Evolutionary conservation across 92 coral and sea anemone genomes (phyloP), one percentile per base, ranked within the genome.

Genomic region (Hydrozoanthus gracilis): DNA sequence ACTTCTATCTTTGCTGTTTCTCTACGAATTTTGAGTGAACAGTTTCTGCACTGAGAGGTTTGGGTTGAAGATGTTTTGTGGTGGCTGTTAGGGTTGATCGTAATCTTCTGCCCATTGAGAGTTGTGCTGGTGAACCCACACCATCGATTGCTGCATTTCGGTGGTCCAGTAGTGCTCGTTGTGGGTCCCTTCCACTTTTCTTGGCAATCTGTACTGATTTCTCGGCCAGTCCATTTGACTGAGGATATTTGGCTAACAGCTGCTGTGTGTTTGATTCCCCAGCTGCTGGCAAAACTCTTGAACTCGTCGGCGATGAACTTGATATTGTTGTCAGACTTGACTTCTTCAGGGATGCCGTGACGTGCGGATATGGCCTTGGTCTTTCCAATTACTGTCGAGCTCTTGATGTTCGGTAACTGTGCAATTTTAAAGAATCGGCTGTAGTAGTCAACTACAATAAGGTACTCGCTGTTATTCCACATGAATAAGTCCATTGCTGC

Each of bases 201-300:
- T 88, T 88, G 74, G 44, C 87, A 5, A 71, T 88, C 51, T 72
- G 75, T 66, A 88, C 91, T 0, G 72, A 35, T 46, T 71, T 82
- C 18, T 88, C 83, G 13, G 87, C 83, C 18, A 88, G 64, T 16
- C 87, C 87, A 73, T 79, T 88, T 8, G 76, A 82, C 82, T 88
- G 73, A 17, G 90, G 87, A 55, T 73, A 88, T 44, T 45, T 56
- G 0, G 74, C 83, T 55, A 55, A 7, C 13, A 20, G 82, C 70
- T 5, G 78, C 82, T 2, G 27, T 80, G 47, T 87, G 86, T 44
- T 68, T 58, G 18, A 87, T 79, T 44, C 45, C 78, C 87, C 82
- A 88, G 15, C 35, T 60, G 3, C 18, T 55, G 12, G 87, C 90
- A 46, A 88, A 71, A 61, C 60, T 58, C 1, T 79, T 44, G 64